Conservation (phyloP, 2,113 vertebrate species). For the Eolophus roseicapilla region DNA sequence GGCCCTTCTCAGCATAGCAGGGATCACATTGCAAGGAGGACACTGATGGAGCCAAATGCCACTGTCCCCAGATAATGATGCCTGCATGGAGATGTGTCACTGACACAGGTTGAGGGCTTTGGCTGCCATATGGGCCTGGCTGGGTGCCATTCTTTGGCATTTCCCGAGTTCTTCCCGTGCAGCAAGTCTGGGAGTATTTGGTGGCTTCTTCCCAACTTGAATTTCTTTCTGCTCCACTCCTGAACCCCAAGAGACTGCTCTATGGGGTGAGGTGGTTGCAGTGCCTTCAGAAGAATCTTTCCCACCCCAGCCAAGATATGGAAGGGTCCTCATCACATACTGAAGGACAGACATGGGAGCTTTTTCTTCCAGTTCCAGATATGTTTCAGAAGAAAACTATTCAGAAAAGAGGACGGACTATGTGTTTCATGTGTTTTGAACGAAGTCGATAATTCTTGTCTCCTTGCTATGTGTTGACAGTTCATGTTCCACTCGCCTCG, state of each 20-base stretch:
- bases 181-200: background rate
- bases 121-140: background rate
- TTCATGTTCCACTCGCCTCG: background rate
- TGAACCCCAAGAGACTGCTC: background rate
- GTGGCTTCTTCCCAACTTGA: background rate
- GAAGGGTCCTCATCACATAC: background rate
- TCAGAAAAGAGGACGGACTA: background rate
- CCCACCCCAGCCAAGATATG: background rate
- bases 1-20: background rate
- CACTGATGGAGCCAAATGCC: background rate
- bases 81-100: background rate
- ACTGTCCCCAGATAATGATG: background rate
- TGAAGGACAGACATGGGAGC: background rate
- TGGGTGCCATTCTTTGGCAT: background rate
- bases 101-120: background rate
- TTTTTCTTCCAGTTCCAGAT: background rate
- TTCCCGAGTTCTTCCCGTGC: background rate
- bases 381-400: background rate
- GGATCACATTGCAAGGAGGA: accelerated
- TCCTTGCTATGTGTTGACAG: background rate
- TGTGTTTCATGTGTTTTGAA: background rate
- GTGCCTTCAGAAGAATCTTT: background rate
- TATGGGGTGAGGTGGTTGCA: background rate
- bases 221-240: background rate
- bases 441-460: background rate